Percentiles rank a stretch among this genome's conserved stretches.
Evolutionary conservation across 37 sponge, comb jelly and placozoan species (phyloP).

Genomic region (Spongia lamella): DNA sequence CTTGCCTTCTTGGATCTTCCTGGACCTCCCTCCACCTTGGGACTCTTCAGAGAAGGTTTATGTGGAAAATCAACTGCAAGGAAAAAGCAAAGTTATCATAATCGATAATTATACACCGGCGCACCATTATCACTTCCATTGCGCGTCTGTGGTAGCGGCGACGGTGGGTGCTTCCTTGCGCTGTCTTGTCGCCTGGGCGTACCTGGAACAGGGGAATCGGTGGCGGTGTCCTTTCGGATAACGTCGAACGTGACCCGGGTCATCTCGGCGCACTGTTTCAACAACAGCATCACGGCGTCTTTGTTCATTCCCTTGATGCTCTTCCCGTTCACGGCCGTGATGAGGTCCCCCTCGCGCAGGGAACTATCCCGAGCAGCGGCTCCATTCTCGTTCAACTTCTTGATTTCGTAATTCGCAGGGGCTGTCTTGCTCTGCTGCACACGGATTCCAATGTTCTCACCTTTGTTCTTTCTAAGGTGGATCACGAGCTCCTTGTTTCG

Average conservation of each 20-base stretch:
- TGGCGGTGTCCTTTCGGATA: background rate
- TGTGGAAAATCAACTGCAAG: too few species aligned
- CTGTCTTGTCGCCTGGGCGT: background rate
- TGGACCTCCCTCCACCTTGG: too few species aligned
- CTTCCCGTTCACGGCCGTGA: slow-evolving; percentile 31
- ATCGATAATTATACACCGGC: too few species aligned
- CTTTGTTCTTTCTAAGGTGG: background rate
- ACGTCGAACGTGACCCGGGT: slow-evolving; percentile 6
- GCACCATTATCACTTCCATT: too few species aligned
- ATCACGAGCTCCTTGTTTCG: background rate
- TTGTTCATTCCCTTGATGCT: slow-evolving; percentile 29
- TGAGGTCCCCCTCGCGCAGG: slow-evolving; percentile 26
- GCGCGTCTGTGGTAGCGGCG: background rate
- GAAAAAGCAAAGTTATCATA: too few species aligned
- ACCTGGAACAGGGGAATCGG: background rate
- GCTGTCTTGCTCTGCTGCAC: slow-evolving; percentile 7
- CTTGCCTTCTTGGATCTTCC: too few species aligned
- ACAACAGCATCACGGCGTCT: slow-evolving; percentile 24
- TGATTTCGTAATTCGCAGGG: slow-evolving; percentile 51
- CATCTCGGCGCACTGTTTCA: slow-evolving; percentile 2
- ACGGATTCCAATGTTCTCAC: slow-evolving; percentile 44
- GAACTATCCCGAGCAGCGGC: slow-evolving; percentile 25
- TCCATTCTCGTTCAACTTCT: slow-evolving; percentile 16
- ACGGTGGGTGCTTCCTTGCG: background rate
- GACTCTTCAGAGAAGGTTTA: too few species aligned